Percentiles rank a stretch among this genome's conserved stretches.
phyloP scores from a whole-genome alignment of 2,888 invertebrate genomes.

The Lasioglossum lativentre region DNA sequence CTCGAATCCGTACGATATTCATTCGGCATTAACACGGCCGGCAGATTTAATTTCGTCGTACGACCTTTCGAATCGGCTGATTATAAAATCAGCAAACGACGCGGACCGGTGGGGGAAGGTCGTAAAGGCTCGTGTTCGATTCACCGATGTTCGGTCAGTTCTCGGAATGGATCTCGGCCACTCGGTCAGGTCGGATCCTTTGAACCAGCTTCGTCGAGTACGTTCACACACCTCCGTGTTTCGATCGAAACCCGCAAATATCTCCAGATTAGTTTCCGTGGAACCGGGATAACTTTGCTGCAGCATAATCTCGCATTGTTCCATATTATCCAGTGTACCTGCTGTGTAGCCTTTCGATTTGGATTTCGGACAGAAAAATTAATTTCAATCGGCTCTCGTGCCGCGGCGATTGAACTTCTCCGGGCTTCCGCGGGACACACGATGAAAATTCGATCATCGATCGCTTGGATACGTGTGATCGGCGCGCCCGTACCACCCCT shows the following conservation, averaged over 20 bases:
- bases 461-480: too few relatives aligned
- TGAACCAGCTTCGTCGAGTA: slow-evolving; percentile 50
- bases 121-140: slow-evolving; percentile 53
- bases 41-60: slow-evolving; percentile 49
- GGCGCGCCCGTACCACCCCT: too few relatives aligned
- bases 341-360: too few relatives aligned
- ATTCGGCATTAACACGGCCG: slow-evolving; percentile 37
- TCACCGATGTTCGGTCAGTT: slow-evolving; percentile 57
- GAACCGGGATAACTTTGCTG: not conserved
- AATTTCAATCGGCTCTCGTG: too few relatives aligned
- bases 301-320: too few relatives aligned
- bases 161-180: slow-evolving; percentile 71
- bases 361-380: too few relatives aligned
- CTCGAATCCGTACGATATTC: not conserved
- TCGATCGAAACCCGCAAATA: slow-evolving; percentile 23
- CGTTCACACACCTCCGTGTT: slow-evolving; percentile 36
- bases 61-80: slow-evolving; percentile 46
- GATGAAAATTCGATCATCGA: too few relatives aligned
- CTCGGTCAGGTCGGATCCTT: slow-evolving; percentile 69
- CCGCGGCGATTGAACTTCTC: too few relatives aligned
- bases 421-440: not conserved
- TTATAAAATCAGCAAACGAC: not conserved
- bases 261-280: not conserved
- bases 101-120: not conserved
- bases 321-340: too few relatives aligned